A percentile compares a stretch with the other conserved stretches of the same genome.
Evolutionary conservation across 2,888 invertebrate species (phyloP).

Genomic region (Apodemia mormo): DNA sequence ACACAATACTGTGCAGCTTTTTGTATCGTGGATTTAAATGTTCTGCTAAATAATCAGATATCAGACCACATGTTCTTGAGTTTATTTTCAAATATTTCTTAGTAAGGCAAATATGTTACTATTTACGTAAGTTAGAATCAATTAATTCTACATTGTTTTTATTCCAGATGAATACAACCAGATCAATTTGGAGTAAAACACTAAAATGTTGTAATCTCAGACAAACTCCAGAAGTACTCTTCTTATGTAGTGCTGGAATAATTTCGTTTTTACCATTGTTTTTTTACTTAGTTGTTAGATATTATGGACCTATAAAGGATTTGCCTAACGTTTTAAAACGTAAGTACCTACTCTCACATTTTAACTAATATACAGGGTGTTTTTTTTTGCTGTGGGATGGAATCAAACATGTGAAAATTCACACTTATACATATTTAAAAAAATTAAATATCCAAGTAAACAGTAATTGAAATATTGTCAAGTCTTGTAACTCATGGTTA

Average conservation of each 20-base stretch:
- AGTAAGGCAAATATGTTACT: background rate
- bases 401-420: no score
- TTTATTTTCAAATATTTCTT: no score
- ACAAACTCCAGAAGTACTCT: conserved; percentile 79
- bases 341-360: conserved; percentile 45
- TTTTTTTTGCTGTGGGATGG: no score
- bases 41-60: no score
- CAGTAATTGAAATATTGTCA: no score
- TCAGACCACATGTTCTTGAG: no score
- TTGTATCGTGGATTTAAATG: no score
- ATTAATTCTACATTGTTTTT: conserved; percentile 25
- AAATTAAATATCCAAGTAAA: no score
- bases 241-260: conserved; percentile 76
- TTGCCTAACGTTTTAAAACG: conserved; percentile 72
- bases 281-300: conserved; percentile 81
- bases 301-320: conserved; percentile 70
- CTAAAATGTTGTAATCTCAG: conserved; percentile 81
- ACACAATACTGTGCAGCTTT: no score
- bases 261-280: conserved; percentile 78
- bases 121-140: background rate
- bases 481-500: no score
- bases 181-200: conserved; percentile 82
- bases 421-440: no score
- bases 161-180: conserved; percentile 84
- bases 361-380: no score